Base-by-base conservation (phyloP, 2,797 vertebrate genomes). In the Chanos chanos region DNA sequence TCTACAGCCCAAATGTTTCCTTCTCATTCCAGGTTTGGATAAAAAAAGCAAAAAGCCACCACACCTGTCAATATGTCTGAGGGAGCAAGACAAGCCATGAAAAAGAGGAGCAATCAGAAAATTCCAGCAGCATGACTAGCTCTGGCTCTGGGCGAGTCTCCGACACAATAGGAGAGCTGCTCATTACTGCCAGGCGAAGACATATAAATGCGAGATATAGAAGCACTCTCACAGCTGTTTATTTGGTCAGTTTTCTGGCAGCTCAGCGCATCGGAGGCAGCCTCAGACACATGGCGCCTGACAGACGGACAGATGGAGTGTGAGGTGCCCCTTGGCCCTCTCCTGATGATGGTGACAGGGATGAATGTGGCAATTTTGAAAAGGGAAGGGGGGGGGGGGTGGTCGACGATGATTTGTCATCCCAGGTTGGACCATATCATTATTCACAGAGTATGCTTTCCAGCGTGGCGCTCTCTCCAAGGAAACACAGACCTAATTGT, bases 21-120 rank as follows among this genome's bases (percentile, higher is more conserved):
- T 86, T 81, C 77, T 60, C 48, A 76, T 86, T 81, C 70, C 58
- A n/a, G 52, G 44, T 77, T 86, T n/a, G n/a, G n/a, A n/a, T n/a
- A n/a, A n/a, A n/a, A n/a, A n/a, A n/a, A n/a, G n/a, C 79, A 74
- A 62, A 74, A 75, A 79, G 82, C 77, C 65, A 60, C 64, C 80
- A 82, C 88, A 88, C 88, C 91, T 92, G 90, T 85, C 86, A 87
- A 60, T 70, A 52, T 64, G 78, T 91, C 89, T 90, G 80, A 74
- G 66, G 33, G 70, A 22, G 79, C 28, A 24, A 45, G 73, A 71
- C 30, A 45, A 63, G 53, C 63, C 68, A 40, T 65, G 61, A 60
- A 65, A 8, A 60, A 72, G 52, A 52, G 68, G 74, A n/a, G 63
- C 16, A 22, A 34, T 24, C 40, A 68, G 72, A 77, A 76, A 57